Evolutionary conservation across 2,113 vertebrate genomes (phyloP), one percentile per base, ranked within the genome.

Genomic region (Hyaena hyaena): DNA sequence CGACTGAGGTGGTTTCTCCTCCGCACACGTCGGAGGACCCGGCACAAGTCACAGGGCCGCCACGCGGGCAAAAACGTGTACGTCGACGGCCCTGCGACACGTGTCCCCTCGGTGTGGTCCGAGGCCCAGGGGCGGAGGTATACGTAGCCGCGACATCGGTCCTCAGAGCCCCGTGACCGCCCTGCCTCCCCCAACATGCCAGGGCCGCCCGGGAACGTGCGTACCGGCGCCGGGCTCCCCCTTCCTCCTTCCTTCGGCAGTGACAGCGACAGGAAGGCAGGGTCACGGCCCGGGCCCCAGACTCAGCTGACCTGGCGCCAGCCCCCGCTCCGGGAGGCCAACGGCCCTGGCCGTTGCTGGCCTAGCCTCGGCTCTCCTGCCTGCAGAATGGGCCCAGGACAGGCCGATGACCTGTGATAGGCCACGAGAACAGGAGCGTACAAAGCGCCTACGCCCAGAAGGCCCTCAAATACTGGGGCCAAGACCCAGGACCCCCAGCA

Each of bases 61-160:
- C 7, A 0, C 1, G 26, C 4, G 17, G 69, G 33, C 7, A 28
- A 7, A 21, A 19, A 8, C 33, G 2, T 3, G 69, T 4, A 10
- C 5, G 87, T 33, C 7, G 1, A 12, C 3, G 28, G 53, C 69
- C 0, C 43, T 69, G 7, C 71, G 33, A 4, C 12, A 0, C 2
- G 58, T 1, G 21, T 19, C 31, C 55, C 2, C 71, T 48, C 31
- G 5, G 31, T 1, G 39, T 9, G 14, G 88, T 1, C 1, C 3
- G 39, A 48, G 19, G 35, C 39, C 87, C 39, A 12, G 4, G 15
- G 2, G 53, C 1, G 4, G 5, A 0, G 53, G 43, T 0, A 1
- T 4, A 26, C 21, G 10, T 1, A 12, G 19, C 31, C 3, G 0
- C 19, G 73, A 14, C 39, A 6, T 12, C 50, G 24, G 33, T n/a